A percentile compares a stretch with the other conserved stretches of the same genome.
phyloP scores from a whole-genome alignment of 2,113 vertebrate genomes.

The Rhinolophus ferrumequinum region DNA sequence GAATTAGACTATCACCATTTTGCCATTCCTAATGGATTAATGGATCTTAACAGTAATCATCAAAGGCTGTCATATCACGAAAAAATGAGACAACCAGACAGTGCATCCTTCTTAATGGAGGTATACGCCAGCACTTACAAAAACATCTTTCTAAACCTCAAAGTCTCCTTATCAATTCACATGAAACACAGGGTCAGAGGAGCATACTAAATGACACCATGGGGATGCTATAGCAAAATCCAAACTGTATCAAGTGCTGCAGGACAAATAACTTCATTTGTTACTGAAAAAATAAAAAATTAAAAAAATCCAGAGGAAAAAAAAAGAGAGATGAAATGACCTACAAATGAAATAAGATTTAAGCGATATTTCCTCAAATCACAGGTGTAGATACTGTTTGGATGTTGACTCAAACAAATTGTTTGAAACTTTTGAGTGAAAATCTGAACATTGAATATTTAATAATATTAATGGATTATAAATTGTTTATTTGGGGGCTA shows the following conservation, averaged over 20 bases:
- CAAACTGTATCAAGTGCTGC: not conserved
- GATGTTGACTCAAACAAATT: not conserved
- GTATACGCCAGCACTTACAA: accelerated
- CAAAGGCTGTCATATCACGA: not conserved
- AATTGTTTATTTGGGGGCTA: not conserved
- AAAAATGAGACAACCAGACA: not conserved
- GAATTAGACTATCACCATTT: not conserved
- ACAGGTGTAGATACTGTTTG: not conserved
- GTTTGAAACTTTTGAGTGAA: not conserved
- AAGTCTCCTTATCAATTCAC: not conserved
- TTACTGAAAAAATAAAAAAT: not conserved
- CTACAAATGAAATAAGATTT: not conserved
- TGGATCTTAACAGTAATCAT: not conserved
- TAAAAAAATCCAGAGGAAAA: not conserved
- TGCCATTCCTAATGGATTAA: not conserved
- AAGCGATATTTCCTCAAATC: not conserved
- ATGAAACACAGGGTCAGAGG: not conserved
- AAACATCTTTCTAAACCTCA: not conserved
- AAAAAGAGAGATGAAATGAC: not conserved
- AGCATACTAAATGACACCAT: not conserved
- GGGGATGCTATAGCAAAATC: not conserved
- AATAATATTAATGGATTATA: not conserved
- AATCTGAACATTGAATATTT: not conserved
- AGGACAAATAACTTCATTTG: not conserved
- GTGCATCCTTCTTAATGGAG: not conserved